Base-by-base conservation (phyloP, 1,140 invertebrate species). In the Manduca sexta region DNA sequence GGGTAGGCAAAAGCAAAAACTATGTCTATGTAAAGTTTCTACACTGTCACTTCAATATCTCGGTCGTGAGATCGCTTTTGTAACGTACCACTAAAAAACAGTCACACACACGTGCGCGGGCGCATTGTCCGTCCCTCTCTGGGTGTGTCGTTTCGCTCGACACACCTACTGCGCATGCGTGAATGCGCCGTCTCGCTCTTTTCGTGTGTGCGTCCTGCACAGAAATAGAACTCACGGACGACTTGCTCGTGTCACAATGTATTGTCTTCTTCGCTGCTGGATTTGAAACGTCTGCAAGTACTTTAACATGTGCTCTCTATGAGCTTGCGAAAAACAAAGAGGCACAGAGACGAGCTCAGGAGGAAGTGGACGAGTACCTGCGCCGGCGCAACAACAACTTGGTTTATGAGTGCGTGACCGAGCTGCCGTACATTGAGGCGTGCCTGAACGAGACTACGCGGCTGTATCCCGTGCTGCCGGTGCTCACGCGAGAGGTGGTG, bases 181-280 rank as follows among this genome's bases (percentile, higher is more conserved):
- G n/a, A n/a, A n/a, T n/a, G n/a, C n/a, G n/a, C n/a, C n/a, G n/a
- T n/a, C n/a, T n/a, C n/a, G n/a, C n/a, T n/a, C n/a, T n/a, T n/a
- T n/a, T n/a, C n/a, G n/a, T n/a, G n/a, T n/a, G n/a, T n/a, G n/a
- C n/a, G n/a, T n/a, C n/a, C n/a, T n/a, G n/a, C n/a, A n/a, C n/a
- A n/a, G n/a, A n/a, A 0, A 14, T 65, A 8, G 30, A 54, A 40
- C 42, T 63, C 6, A 44, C 53, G 0, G 84, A 86, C 2, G 83
- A 88, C 6, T 83, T 88, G 54, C 84, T 94, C 2, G 67, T 90
- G 1, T 88, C 90, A 0, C 91, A 93, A 57, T 88, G 89, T 1
- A 74, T 90, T 1, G 31, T 91, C 3, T 93, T 94, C 58, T 91
- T 93, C 53, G 73, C 88, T 1, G 93, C 88, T 45, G 88, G 88